A percentile compares a stretch with the other conserved stretches of the same genome.
These are phyloP conservation scores for Dione vanillae DNA, from an alignment of 2,888 invertebrate species.

Conservation along the genomic window DNA sequence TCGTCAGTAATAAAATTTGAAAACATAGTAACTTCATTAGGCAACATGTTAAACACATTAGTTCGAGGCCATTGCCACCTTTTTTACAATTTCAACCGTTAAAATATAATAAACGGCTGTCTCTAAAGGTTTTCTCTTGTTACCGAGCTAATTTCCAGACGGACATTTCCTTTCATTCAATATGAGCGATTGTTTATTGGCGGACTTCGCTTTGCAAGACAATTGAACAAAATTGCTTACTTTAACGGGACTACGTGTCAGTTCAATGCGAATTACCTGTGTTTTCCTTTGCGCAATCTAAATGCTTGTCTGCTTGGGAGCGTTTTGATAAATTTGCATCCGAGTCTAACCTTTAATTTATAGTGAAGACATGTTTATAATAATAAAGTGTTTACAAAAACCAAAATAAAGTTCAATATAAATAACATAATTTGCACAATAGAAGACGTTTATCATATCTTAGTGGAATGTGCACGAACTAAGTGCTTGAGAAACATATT, in stretches of 20 bases:
- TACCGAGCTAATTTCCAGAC: constrained; percentile 79
- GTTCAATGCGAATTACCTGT: constrained; percentile 48
- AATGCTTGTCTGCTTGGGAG: constrained; percentile 28
- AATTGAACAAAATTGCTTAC: constrained; percentile 76
- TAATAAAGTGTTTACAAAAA: too few relatives aligned
- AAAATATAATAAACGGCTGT: constrained; percentile 76
- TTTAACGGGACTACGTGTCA: constrained; percentile 67
- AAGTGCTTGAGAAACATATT: too few relatives aligned
- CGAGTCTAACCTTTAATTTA: background rate
- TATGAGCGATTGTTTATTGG: constrained; percentile 83
- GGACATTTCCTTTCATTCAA: constrained; percentile 84
- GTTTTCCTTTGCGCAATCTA: constrained; percentile 44
- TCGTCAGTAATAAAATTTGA: constrained; percentile 50
- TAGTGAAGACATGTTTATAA: background rate
- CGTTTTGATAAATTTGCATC: constrained; percentile 31
- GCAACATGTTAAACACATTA: constrained; percentile 74
- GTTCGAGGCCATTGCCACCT: constrained; percentile 52
- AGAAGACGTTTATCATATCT: too few relatives aligned
- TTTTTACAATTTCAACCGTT: constrained; percentile 71
- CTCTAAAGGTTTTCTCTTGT: constrained; percentile 82
- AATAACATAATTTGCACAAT: too few relatives aligned
- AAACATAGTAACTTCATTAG: constrained; percentile 37
- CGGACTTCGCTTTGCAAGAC: constrained; percentile 74
- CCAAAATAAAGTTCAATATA: too few relatives aligned
- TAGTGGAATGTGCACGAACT: too few relatives aligned